phyloP scores from a whole-genome alignment of 1,140 invertebrate species.

The Diplogasteroides magnus region DNA sequence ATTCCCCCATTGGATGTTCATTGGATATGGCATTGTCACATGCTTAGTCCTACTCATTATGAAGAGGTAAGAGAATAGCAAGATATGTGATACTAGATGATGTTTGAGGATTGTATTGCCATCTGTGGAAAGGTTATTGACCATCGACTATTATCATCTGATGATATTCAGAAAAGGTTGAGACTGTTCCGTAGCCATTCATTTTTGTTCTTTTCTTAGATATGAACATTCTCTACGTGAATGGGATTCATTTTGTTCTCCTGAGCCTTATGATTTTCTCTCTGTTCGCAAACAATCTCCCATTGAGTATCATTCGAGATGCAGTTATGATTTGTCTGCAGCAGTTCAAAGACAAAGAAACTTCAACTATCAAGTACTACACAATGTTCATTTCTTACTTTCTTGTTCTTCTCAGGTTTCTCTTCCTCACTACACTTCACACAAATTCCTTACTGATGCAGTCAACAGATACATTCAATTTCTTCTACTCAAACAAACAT shows the following conservation, averaged over 20 bases:
- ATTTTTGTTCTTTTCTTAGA: conserved; percentile 8
- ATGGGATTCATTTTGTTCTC: conserved; percentile 49
- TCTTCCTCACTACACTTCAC: conserved; percentile 59
- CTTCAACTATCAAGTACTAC: conserved; percentile 58
- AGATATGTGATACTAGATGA: neutral
- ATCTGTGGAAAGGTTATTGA: conserved; percentile 56
- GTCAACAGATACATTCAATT: conserved; percentile 59
- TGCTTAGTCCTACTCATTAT: conserved; percentile 57
- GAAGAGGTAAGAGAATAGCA: conserved; percentile 30
- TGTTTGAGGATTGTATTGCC: conserved; percentile 53
- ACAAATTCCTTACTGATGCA: conserved; percentile 56
- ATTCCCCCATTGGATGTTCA: conserved; percentile 60
- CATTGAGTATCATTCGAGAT: conserved; percentile 41
- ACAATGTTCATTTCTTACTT: neutral
- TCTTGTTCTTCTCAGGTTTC: conserved; percentile 56
- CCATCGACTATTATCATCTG: conserved; percentile 55
- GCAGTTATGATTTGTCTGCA: conserved; percentile 55
- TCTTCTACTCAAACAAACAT: conserved; percentile 56
- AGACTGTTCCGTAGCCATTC: neutral
- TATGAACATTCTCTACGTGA: conserved; percentile 53
- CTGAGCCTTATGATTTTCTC: conserved; percentile 49
- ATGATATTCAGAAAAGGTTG: conserved; percentile 53
- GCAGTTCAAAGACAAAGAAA: conserved; percentile 57
- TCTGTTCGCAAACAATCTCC: conserved; percentile 13
- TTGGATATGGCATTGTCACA: conserved; percentile 61